Conservation (phyloP, 2,888 invertebrate species). For the Drosophila nigricruria region DNA sequence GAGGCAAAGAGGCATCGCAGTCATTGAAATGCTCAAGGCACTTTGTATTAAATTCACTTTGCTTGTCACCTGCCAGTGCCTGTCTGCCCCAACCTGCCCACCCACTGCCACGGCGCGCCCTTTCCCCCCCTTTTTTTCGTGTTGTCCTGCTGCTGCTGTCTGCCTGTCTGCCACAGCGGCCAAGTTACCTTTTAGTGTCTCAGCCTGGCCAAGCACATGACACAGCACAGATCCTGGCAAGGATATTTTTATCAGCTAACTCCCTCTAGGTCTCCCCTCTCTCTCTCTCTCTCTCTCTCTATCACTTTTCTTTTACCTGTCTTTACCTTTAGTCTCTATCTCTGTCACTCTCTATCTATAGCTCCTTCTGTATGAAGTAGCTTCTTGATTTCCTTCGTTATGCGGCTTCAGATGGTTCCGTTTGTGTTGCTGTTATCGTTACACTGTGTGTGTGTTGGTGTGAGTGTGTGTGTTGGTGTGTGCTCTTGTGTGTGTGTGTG, state of each 20-base stretch:
- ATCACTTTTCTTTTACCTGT: background rate
- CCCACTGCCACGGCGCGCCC: background rate
- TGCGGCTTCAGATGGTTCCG: conserved; percentile 59
- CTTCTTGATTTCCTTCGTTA: conserved; percentile 71
- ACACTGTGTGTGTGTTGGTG: background rate
- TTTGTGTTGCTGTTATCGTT: conserved; percentile 33
- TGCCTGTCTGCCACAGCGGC: conserved; percentile 20
- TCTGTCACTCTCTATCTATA: background rate
- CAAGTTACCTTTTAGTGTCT: conserved; percentile 45
- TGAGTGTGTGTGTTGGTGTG: background rate
- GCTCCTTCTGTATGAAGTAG: conserved; percentile 46
- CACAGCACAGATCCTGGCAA: conserved; percentile 20
- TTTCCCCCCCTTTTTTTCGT: background rate
- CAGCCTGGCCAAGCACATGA: conserved; percentile 45
- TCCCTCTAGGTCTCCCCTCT: background rate
- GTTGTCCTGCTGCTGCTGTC: background rate
- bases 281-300: background rate
- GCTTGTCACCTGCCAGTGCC: conserved; percentile 59
- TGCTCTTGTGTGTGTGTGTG: background rate
- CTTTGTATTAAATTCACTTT: conserved; percentile 74
- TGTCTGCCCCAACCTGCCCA: background rate
- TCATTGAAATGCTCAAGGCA: conserved; percentile 67
- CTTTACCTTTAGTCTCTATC: background rate
- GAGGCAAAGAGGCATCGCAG: conserved; percentile 22
- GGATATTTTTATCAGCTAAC: conserved; percentile 28